phyloP scores from a whole-genome alignment of 2,888 invertebrate genomes.

The Petrolisthes cinctipes region DNA sequence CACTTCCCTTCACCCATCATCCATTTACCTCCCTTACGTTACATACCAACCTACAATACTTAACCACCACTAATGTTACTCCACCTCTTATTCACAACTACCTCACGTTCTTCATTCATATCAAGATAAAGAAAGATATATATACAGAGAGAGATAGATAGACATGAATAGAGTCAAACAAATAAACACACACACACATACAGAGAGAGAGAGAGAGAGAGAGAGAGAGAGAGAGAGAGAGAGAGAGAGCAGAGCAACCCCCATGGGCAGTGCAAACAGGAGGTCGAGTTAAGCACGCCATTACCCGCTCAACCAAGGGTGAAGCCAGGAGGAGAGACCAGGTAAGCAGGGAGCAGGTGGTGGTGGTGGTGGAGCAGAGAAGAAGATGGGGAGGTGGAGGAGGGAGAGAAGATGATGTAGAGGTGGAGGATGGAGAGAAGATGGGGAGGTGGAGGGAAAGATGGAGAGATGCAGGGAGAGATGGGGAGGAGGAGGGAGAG shows the following conservation, averaged over 20 bases:
- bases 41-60: too few species aligned
- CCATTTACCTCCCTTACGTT: too few species aligned
- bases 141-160: too few species aligned
- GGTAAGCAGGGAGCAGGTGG: background rate
- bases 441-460: background rate
- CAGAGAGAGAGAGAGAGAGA: too few species aligned
- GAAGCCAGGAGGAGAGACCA: background rate
- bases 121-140: too few species aligned
- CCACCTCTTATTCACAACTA: too few species aligned
- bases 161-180: too few species aligned
- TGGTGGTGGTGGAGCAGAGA: background rate
- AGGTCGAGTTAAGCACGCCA: background rate
- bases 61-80: too few species aligned
- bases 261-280: background rate
- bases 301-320: background rate
- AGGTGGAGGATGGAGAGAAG: background rate
- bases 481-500: background rate
- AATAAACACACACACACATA: too few species aligned
- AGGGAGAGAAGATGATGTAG: background rate
- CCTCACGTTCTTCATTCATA: too few species aligned
- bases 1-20: too few species aligned
- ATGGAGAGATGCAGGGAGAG: background rate
- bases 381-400: background rate
- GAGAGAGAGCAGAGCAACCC: background rate
- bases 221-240: background rate